Percentiles rank a stretch among this genome's conserved stretches.
phyloP scores from a whole-genome alignment of 2,888 invertebrate species.

The Agrotis segetum region DNA sequence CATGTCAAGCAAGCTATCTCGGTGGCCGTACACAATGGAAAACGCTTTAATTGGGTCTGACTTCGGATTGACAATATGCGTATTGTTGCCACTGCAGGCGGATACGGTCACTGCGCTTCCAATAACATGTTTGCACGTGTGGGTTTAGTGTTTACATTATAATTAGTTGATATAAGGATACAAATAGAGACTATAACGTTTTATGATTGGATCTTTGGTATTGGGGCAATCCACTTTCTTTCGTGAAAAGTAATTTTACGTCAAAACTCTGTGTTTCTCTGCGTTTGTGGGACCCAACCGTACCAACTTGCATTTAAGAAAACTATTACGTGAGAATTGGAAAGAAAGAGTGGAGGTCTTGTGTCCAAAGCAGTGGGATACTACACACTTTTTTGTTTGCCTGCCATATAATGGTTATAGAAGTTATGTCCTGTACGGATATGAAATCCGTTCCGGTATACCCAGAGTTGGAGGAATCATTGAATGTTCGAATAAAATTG shows the following conservation, averaged over 20 bases:
- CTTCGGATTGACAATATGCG: constrained; percentile 35
- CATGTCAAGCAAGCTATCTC: constrained; percentile 12
- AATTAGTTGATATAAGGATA: not conserved
- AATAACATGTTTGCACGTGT: constrained; percentile 26
- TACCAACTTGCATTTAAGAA: not conserved
- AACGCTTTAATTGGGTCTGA: constrained; percentile 46
- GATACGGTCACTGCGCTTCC: constrained; percentile 43
- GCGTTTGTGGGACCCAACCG: not conserved
- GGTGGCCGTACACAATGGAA: constrained; percentile 30
- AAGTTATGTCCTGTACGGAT: too few relatives aligned
- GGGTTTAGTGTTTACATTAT: not conserved
- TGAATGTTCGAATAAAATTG: too few relatives aligned
- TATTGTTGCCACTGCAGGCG: constrained; percentile 35
- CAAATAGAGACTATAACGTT: not conserved
- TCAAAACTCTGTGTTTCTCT: not conserved
- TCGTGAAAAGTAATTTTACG: not conserved
- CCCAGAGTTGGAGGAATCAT: too few relatives aligned
- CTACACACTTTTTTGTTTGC: too few relatives aligned
- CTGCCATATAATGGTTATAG: too few relatives aligned
- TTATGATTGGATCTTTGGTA: not conserved
- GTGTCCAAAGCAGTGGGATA: too few relatives aligned
- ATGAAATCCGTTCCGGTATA: too few relatives aligned
- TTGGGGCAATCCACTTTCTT: not conserved
- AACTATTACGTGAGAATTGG: not conserved
- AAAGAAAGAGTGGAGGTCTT: too few relatives aligned